Percentiles rank a stretch among this genome's conserved stretches.
phyloP scores from a whole-genome alignment of 2,113 vertebrate species.

The Rhabdornis inornatus region DNA sequence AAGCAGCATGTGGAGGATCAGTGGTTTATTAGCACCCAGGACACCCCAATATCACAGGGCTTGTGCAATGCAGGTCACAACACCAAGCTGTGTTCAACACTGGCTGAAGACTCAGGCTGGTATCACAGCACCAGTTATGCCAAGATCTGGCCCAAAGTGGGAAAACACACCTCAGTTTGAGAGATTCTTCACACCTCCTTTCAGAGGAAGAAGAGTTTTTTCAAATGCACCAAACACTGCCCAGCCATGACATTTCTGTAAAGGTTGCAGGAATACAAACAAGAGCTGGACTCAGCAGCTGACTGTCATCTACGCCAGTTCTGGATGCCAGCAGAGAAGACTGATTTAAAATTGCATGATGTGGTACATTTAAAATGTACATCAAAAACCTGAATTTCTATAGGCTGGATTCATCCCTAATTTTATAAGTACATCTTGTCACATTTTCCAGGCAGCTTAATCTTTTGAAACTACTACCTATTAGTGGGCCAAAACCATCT shows the following conservation, averaged over 20 bases:
- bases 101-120: not conserved
- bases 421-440: not conserved
- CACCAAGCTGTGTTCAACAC: not conserved
- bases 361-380: not conserved
- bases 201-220: not conserved
- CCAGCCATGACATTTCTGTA: not conserved
- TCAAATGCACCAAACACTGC: not conserved
- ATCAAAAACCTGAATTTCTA: not conserved
- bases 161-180: not conserved
- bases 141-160: not conserved
- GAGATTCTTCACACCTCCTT: not conserved
- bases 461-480: not conserved
- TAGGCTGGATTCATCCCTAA: not conserved
- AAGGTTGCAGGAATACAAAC: not conserved
- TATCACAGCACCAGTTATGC: not conserved
- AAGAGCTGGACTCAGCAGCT: not conserved
- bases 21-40: not conserved
- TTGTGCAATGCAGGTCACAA: not conserved
- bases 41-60: not conserved
- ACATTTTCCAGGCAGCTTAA: not conserved
- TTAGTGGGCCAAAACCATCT: not conserved
- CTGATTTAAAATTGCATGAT: not conserved
- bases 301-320: not conserved
- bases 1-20: rapidly evolving
- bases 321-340: not conserved